A percentile compares a stretch with the other conserved stretches of the same genome.
Conservation (phyloP, 1,140 invertebrate genomes). For the Drosophila nasuta region DNA sequence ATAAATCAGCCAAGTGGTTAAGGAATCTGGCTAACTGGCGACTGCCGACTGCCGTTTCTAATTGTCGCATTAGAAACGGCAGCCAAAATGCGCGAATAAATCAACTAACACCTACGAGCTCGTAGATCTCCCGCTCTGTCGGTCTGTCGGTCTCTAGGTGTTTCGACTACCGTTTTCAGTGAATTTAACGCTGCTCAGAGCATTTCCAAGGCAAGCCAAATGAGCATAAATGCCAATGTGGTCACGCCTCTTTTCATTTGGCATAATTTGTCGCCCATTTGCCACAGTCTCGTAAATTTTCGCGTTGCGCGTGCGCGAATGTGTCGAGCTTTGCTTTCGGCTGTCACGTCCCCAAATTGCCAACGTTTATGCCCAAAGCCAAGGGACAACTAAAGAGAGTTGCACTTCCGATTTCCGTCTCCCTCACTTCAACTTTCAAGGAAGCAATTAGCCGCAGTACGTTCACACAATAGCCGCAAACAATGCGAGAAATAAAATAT, state of each 20-base stretch:
- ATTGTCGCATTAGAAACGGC: conserved; percentile 82
- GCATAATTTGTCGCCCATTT: conserved; percentile 82
- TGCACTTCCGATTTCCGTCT: conserved; percentile 73
- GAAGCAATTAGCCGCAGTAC: conserved; percentile 67
- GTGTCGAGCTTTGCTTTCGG: conserved; percentile 20
- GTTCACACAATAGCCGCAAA: conserved; percentile 21
- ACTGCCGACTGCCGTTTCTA: conserved; percentile 49
- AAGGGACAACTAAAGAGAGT: neutral
- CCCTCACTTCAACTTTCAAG: conserved; percentile 29
- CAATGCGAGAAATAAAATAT: neutral
- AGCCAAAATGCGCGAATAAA: conserved; percentile 74
- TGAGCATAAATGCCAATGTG: conserved; percentile 72
- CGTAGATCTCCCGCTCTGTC: neutral
- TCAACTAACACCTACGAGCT: conserved; percentile 61
- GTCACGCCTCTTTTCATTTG: conserved; percentile 77
- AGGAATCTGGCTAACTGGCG: conserved; percentile 63
- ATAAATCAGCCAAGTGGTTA: conserved; percentile 77
- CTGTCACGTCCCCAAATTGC: conserved; percentile 20
- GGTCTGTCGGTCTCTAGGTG: conserved; percentile 13
- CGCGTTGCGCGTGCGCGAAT: conserved; percentile 73
- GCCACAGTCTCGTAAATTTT: conserved; percentile 69
- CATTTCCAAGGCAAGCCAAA: conserved; percentile 49
- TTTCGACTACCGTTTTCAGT: conserved; percentile 32
- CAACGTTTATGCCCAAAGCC: too few relatives aligned
- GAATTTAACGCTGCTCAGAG: conserved; percentile 59